phyloP scores from a whole-genome alignment of 2,888 invertebrate genomes.

The Aspidiotus rigidus region DNA sequence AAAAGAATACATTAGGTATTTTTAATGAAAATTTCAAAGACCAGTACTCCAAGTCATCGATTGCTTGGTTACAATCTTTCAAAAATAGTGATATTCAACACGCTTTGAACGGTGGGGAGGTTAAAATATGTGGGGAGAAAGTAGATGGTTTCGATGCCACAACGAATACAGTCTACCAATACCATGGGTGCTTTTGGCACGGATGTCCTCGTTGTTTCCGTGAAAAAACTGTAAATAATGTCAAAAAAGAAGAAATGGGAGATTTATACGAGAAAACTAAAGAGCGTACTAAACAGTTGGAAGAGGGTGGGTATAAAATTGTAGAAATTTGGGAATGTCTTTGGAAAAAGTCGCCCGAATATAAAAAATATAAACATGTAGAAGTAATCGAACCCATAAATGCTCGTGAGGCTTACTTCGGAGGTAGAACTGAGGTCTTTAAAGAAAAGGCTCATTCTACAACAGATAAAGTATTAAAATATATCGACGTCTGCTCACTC shows the following conservation, averaged over 20 bases:
- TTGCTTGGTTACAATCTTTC: too few species aligned
- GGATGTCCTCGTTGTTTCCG: conserved; percentile 18
- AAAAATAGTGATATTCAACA: too few species aligned
- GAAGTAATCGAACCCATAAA: too few species aligned
- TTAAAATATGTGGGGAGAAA: conserved; percentile 6
- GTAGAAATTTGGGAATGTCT: conserved; percentile 36
- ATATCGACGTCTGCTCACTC: too few species aligned
- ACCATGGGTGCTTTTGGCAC: conserved; percentile 28
- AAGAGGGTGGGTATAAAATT: conserved; percentile 27
- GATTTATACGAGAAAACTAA: conserved; percentile 34
- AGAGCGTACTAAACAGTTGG: conserved; percentile 29
- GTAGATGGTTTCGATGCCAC: conserved; percentile 23
- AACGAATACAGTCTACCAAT: conserved; percentile 29
- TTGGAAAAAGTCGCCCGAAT: conserved; percentile 24
- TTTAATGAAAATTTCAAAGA: too few species aligned
- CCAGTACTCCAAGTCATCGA: too few species aligned
- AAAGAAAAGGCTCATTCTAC: too few species aligned
- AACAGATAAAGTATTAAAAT: too few species aligned
- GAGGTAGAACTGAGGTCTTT: too few species aligned
- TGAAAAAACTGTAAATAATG: conserved; percentile 28
- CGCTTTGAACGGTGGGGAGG: conserved; percentile 33
- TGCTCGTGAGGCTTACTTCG: too few species aligned
- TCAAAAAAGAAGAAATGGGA: conserved; percentile 22
- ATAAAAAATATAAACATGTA: too few species aligned
- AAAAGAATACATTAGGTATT: too few species aligned